Evolutionary conservation across 2,888 invertebrate species (phyloP), one percentile per base, ranked within the genome.

Genomic region (Meta bourneti): DNA sequence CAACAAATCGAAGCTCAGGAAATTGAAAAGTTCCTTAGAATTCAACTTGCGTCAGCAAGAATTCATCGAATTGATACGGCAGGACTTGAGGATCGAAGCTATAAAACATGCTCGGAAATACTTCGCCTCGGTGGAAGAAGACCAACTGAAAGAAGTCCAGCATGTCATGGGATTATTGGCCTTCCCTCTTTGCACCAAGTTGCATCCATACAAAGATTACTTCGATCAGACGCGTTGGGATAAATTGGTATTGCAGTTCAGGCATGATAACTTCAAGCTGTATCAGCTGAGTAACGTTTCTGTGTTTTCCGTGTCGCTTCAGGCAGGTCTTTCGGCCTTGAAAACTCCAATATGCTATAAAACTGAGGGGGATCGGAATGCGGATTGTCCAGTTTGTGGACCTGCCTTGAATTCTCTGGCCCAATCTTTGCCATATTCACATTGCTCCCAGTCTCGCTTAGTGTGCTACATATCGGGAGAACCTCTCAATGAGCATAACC

Each of bases 401-500:
- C 97, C 97, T 94, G 97, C 98, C 94, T 96, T 99, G 91, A 98
- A 97, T 95, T 96, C 97, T 93, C 96, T 99, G 93, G 99, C 99
- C 0, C 96, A 96, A 89, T 96, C 96, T 69, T 96, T 99, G 94
- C 99, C 99, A 93, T 95, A 95, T 93, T 98, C 99, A 93, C 99
- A 99, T 96, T 98, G 98, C 95, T 97, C 98, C 85, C 99, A 99
- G 95, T 99, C 99, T 93, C 96, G 98, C 87, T 96, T 99, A 87
- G 97, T 99, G 94, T 99, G 99, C 95, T 96, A 96, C 94, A 97
- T 99, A 94, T 97, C 98, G 92, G 98, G 98, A 52, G 96, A 97
- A 94, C 97, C 98, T 80, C 96, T 99, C 94, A 99, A 99, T 95
- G 99, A 99, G 95, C 97, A 99, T 95, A 99, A 99, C 96, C 98